Conservation (phyloP, 2,888 invertebrate species). For the Craniophora ligustri region DNA sequence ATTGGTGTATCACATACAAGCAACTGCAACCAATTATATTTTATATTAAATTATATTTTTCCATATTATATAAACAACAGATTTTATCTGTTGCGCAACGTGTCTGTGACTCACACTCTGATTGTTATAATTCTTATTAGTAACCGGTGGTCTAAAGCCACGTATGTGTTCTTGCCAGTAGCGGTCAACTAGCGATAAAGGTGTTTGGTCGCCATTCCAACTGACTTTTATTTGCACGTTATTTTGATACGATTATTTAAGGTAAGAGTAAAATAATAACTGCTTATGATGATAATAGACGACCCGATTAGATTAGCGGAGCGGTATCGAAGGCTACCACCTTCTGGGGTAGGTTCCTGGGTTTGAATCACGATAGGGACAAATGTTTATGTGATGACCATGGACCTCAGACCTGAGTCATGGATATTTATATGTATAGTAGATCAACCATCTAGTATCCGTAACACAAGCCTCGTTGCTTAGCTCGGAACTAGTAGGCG, state of each 20-base stretch:
- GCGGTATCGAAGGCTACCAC: no score
- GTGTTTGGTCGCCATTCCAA: constrained; percentile 33
- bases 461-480: no score
- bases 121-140: neutral
- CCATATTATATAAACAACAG: neutral
- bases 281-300: neutral
- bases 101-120: neutral
- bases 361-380: no score
- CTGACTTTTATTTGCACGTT: constrained; percentile 29
- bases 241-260: constrained; percentile 24
- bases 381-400: no score
- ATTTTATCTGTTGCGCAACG: neutral
- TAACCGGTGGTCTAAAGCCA: constrained; percentile 24
- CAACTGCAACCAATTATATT: neutral
- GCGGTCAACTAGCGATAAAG: constrained; percentile 35
- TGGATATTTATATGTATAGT: no score
- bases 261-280: constrained; percentile 1
- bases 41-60: neutral
- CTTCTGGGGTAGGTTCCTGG: no score
- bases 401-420: no score
- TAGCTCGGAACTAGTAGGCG: no score
- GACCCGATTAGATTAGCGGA: no score
- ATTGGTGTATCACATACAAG: neutral
- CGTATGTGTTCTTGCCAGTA: constrained; percentile 36
- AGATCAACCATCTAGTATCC: no score